phyloP scores from a whole-genome alignment of 2,113 vertebrate species.

The Gasterosteus aculeatus region DNA sequence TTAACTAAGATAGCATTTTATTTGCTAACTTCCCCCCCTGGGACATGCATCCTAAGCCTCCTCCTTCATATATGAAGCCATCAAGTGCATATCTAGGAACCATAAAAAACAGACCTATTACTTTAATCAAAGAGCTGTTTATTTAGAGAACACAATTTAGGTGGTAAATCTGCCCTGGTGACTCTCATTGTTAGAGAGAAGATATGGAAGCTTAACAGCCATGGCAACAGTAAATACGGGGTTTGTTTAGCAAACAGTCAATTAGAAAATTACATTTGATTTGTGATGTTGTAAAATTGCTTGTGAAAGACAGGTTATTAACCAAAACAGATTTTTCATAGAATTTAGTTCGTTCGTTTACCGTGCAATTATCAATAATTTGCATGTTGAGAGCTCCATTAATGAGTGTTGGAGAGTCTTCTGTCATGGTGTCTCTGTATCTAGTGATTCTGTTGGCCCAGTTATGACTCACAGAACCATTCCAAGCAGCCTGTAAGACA shows the following conservation, averaged over 20 bases:
- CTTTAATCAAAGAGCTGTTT: background rate
- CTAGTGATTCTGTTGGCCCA: slow-evolving; percentile 87
- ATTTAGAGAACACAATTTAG: background rate
- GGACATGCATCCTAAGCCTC: background rate
- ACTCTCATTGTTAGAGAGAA: too few relatives aligned
- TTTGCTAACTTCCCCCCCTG: background rate
- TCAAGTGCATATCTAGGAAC: background rate
- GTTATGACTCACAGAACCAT: slow-evolving; percentile 84
- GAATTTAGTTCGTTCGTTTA: slow-evolving; percentile 55
- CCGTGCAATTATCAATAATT: slow-evolving; percentile 82
- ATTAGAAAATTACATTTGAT: background rate
- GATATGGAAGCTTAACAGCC: background rate
- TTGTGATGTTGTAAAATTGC: background rate
- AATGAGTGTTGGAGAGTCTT: slow-evolving; percentile 80
- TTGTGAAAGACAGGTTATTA: slow-evolving; percentile 1
- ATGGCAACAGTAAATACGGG: background rate
- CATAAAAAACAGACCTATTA: background rate
- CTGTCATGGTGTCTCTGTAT: slow-evolving; percentile 83
- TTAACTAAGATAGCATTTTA: background rate
- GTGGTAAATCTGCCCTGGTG: background rate
- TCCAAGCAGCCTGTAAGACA: slow-evolving; percentile 84
- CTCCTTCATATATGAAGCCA: background rate
- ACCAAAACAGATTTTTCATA: background rate
- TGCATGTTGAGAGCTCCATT: slow-evolving; percentile 85
- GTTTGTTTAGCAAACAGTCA: background rate